phyloP scores from a whole-genome alignment of 2,797 vertebrate species.

The Numenius phaeopus region DNA sequence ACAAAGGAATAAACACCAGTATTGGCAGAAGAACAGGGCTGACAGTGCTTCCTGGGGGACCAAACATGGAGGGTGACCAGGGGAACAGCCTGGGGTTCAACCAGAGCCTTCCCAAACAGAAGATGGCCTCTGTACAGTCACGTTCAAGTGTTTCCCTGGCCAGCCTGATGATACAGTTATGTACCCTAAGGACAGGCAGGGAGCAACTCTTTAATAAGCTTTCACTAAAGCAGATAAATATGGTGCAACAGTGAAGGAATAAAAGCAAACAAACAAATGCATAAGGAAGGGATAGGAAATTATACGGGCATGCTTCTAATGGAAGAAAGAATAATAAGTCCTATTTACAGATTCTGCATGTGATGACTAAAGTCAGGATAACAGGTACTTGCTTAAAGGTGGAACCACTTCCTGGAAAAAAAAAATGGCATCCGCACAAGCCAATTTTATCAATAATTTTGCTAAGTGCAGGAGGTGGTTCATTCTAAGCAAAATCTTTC shows the following conservation, averaged over 20 bases:
- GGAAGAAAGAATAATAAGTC: neutral
- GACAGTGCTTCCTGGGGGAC: neutral
- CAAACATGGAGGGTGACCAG: neutral
- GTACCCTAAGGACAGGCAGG: neutral
- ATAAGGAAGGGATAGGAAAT: neutral
- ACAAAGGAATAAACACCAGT: neutral
- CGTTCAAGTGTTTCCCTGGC: neutral
- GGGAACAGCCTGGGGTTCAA: neutral
- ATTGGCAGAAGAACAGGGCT: neutral
- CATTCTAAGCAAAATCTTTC: neutral
- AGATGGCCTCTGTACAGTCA: neutral
- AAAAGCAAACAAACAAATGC: neutral
- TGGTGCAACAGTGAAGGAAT: neutral
- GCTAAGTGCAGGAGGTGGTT: neutral
- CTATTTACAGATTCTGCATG: neutral
- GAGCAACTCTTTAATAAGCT: neutral
- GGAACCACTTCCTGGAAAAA: neutral
- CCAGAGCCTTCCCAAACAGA: neutral
- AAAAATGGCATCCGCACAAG: neutral
- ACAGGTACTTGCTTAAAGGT: neutral
- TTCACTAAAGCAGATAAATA: neutral
- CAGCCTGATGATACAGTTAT: neutral
- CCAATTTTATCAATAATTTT: neutral
- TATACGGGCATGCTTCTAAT: rapidly evolving
- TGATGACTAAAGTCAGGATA: neutral